Evolutionary conservation across 2,113 vertebrate species (phyloP).

Genomic region (Pogonocichla stellata): DNA sequence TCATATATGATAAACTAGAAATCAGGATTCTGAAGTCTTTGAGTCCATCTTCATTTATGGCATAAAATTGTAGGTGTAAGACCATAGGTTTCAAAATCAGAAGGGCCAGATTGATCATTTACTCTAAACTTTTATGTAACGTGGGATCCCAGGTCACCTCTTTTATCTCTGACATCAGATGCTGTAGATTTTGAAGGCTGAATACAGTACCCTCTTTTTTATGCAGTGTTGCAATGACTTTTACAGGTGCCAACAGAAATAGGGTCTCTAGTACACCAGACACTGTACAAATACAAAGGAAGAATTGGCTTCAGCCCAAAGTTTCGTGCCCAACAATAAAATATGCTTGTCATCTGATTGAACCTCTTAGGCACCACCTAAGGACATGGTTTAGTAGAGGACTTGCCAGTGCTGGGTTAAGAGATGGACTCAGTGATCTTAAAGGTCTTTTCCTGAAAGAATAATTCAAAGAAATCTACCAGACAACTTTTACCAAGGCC

Average conservation of each 20-base stretch:
- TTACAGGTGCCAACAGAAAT: not conserved
- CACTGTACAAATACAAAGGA: not conserved
- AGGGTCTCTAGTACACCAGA: not conserved
- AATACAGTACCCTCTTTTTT: not conserved
- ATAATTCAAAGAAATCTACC: not conserved
- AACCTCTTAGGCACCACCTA: not conserved
- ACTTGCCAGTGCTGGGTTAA: not conserved
- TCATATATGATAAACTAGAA: not conserved
- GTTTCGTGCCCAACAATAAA: not conserved
- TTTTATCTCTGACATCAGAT: not conserved
- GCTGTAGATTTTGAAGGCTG: not conserved
- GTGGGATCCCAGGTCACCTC: not conserved
- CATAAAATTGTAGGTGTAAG: not conserved
- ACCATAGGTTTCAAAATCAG: not conserved
- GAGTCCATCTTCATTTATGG: not conserved
- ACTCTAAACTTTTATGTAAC: not conserved
- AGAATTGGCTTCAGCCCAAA: not conserved
- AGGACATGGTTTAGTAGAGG: not conserved
- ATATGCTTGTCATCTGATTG: not conserved
- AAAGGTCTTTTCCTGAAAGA: not conserved
- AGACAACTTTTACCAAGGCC: not conserved
- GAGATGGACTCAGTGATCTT: fast-evolving
- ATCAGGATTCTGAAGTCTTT: not conserved
- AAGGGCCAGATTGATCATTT: not conserved
- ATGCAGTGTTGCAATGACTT: not conserved